Evolutionary conservation across 1,140 invertebrate genomes (phyloP), one percentile per base, ranked within the genome.

Genomic region (Drosophila baimaii): DNA sequence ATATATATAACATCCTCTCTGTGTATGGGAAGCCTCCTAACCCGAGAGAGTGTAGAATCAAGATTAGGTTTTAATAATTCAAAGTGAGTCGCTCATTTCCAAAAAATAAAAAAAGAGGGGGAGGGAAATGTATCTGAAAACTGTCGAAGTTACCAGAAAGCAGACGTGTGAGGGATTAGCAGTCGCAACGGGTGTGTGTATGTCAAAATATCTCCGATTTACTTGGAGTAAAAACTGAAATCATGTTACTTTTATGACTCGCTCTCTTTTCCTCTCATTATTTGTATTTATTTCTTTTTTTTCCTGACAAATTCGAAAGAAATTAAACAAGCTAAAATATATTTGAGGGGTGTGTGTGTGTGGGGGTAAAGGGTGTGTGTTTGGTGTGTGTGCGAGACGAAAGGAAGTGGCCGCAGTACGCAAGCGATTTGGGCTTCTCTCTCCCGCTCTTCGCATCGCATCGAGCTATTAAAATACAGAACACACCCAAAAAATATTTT

Each of bases 1-100:
- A 76, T 39, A 74, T 39, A 74, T 29, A 79, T 69, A 78, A 79
- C 74, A 51, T 71, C 69, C 58, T 62, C 58, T 47, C 44, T 35
- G 37, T 37, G 6, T 41, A 13, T 64, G 19, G 33, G 31, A 17
- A 47, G 23, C 65, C 61, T 37, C 57, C 41, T 69, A 77, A 77
- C 44, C 44, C 63, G 44, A 57, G 63, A 51, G 63, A 46, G 65
- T 43, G 68, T 81, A 85, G 77, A 89, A 88, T 88, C 84, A 88
- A 88, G 84, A 88, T 88, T 88, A 78, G 80, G 84, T 84, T 88
- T 88, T 89, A 88, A 89, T 88, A 88, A 88, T 88, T 88, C 84
- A 83, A 77, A 89, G 84, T 72, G 84, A 84, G 84, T 89, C 27
- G 25, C n/a, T n/a, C 23, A 21, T n/a, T n/a, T n/a, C n/a, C n/a